Evolutionary conservation across 2,888 invertebrate species (phyloP).

Genomic region (Luperina nickerlii): DNA sequence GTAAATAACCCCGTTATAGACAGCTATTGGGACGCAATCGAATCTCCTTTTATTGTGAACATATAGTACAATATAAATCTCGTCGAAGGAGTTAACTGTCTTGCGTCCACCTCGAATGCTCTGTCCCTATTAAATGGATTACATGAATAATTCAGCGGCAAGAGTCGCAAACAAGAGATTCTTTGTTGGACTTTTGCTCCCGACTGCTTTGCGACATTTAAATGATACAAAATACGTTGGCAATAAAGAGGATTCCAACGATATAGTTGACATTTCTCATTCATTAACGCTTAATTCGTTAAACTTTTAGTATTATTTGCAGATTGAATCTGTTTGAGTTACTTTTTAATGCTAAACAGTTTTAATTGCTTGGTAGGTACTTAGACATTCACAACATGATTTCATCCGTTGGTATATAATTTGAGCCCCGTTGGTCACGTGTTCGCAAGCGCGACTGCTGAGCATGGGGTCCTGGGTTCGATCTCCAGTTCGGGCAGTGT

Average conservation of each 20-base stretch:
- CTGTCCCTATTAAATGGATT: conserved; percentile 84
- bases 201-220: conserved; percentile 60
- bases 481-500: not conserved
- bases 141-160: conserved; percentile 87
- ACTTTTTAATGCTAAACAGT: conserved; percentile 10
- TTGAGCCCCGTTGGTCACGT: conserved; percentile 1
- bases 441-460: not conserved
- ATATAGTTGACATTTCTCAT: conserved; percentile 38
- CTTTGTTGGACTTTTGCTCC: conserved; percentile 69
- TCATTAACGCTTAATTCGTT: conserved; percentile 52
- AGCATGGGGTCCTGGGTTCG: not conserved
- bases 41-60: conserved; percentile 62
- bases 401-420: not conserved
- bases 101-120: conserved; percentile 62
- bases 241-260: conserved; percentile 37
- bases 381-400: not conserved
- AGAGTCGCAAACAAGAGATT: conserved; percentile 76
- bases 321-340: conserved; percentile 1
- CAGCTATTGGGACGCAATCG: conserved; percentile 61
- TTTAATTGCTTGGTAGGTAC: conserved; percentile 2
- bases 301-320: conserved; percentile 34
- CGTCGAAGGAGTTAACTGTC: conserved; percentile 67
- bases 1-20: conserved; percentile 63
- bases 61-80: conserved; percentile 71
- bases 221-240: conserved; percentile 55